Base-by-base conservation (phyloP, 1,140 invertebrate genomes). In the Cyclargus thomasi region DNA sequence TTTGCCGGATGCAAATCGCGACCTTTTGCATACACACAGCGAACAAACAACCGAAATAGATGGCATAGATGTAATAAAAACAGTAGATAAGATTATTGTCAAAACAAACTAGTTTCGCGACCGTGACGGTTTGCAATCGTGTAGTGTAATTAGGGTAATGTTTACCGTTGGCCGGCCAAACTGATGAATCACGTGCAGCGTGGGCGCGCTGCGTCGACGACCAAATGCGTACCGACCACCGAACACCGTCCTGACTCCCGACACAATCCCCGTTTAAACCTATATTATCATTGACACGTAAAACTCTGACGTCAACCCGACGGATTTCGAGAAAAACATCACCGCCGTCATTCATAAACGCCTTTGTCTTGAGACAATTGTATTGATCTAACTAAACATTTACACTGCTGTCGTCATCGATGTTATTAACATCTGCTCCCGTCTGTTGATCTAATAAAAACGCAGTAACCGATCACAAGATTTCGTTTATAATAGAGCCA, bases 71-170 rank as follows among this genome's bases (percentile, higher is more conserved):
- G 18, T 59, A 20, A 11, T 8, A 11, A 18, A 59, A 59, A 59
- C 55, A 11, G 55, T 66, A 47, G 29, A 70, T 62, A 65, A 65
- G 20, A 67, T 63, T 53, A 63, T 63, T 70, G 68, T 75, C 66
- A 63, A 72, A 73, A 71, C 67, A 68, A 69, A 68, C 67, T 71
- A 59, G 69, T 71, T 69, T 66, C 68, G 70, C 62, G 65, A 59
- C 70, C 68, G 72, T 64, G 72, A 73, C 64, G 53, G 64, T 22
- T 65, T 84, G 74, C 74, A 81, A 74, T 68, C 68, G 71, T 69
- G 73, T 76, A 80, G 68, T 78, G 84, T 83, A 85, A 86, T 85
- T 80, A 82, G 82, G 78, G 80, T 85, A 82, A 82, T 86, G 83
- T 86, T 85, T 86, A 89, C 81, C 75, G 81, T 79, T 81, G 73